phyloP scores from a whole-genome alignment of 2,888 invertebrate genomes.

The Drosophila emarginata region DNA sequence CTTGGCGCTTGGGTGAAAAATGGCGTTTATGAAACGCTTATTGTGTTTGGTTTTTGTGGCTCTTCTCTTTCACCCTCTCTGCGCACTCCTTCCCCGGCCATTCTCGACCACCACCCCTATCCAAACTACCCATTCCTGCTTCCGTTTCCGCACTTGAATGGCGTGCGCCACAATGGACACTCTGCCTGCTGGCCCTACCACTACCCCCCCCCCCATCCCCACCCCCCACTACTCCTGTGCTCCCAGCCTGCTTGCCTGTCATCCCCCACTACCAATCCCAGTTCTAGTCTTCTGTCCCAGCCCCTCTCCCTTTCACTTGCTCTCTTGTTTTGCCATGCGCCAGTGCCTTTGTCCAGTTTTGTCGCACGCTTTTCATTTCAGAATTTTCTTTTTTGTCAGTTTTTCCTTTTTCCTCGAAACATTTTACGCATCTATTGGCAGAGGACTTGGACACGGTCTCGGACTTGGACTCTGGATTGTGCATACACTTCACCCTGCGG shows the following conservation, averaged over 20 bases:
- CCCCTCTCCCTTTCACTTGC: constrained; percentile 1
- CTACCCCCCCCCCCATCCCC: too few species aligned
- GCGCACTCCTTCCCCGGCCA: too few species aligned
- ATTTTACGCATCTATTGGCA: constrained; percentile 64
- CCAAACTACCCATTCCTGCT: constrained; percentile 40
- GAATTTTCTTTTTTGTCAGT: not conserved
- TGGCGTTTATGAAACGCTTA: constrained; percentile 78
- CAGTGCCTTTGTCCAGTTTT: constrained; percentile 65
- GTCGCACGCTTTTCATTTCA: constrained; percentile 47
- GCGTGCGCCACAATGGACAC: constrained; percentile 69
- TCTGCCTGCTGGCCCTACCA: not conserved
- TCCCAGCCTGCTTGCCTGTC: not conserved
- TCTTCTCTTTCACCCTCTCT: constrained; percentile 35
- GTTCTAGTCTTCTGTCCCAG: not conserved
- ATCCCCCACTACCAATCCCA: not conserved
- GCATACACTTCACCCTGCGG: too few species aligned
- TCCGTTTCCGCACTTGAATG: constrained; percentile 75
- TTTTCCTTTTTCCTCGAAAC: constrained; percentile 48
- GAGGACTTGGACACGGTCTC: constrained; percentile 13
- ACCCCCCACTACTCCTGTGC: too few species aligned
- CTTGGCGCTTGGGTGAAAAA: constrained; percentile 67
- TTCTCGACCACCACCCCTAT: not conserved
- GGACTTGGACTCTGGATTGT: not conserved
- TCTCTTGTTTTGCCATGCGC: constrained; percentile 58
- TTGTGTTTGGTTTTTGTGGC: constrained; percentile 69